Base-by-base conservation (phyloP, 2,888 invertebrate species). In the Polymixis flavicincta region DNA sequence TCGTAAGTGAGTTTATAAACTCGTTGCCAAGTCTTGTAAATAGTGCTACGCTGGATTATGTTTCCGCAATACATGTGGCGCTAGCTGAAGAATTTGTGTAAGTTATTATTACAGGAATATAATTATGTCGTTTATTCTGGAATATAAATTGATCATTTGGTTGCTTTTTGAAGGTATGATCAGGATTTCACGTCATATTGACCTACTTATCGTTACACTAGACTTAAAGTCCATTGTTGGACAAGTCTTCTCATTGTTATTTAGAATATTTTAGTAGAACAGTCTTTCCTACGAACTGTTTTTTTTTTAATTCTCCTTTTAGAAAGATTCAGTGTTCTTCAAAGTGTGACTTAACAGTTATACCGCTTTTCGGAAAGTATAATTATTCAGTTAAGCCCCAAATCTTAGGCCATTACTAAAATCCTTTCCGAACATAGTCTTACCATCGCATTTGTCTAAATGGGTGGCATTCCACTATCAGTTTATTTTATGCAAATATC, bases 1-100 rank as follows among this genome's bases (percentile, higher is more conserved):
- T 72, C 72, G 55, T 85, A 77, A 85, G 80, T 85, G 86, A 83
- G 86, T 83, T 83, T 83, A 73, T 75, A 70, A 71, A 80, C 63
- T 60, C 61, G 77, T 67, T 85, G 86, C 85, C 85, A 85, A 85
- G 81, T 65, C 52, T 78, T 61, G 60, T 66, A 72, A 80, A 74
- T 83, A 63, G 61, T 71, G 76, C 19, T 9, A 54, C 28, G 59
- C 6, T n/a, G 66, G 64, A 81, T 83, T 77, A 80, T 61, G 69
- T 83, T 74, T 85, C 74, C 61, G 42, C 70, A 13, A 72, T 68
- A 76, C 72, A 85, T 78, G 63, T 85, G 83, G 66, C 32, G 69
- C 45, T 71, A 45, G 57, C 32, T 73, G 52, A 69, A 82, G 55
- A 71, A 63, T 72, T 71, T 63, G 37, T 37, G 25, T 42, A 65